phyloP scores from a whole-genome alignment of 2,888 invertebrate genomes.

The Fragum fragum region DNA sequence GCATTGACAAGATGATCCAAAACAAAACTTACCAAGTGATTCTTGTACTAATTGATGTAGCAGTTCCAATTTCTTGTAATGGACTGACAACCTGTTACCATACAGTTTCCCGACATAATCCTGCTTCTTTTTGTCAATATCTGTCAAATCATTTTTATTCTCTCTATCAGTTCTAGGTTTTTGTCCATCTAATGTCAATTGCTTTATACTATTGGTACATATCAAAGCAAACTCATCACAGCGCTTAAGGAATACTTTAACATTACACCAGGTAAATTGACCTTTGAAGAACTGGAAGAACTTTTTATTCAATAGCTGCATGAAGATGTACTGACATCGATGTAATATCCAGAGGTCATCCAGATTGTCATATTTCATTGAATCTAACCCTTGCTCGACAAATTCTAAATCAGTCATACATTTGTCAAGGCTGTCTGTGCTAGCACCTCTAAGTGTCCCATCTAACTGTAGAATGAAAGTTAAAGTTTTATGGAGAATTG shows the following conservation, averaged over 20 bases:
- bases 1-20: too few relatives aligned
- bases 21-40: background rate
- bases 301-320: background rate
- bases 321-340: background rate
- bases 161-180: background rate
- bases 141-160: background rate
- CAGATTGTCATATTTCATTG: background rate
- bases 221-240: slow-evolving; percentile 5
- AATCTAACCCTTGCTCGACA: background rate
- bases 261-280: background rate
- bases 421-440: background rate
- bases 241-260: background rate
- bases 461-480: background rate
- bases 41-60: slow-evolving; percentile 6
- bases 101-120: slow-evolving; percentile 10
- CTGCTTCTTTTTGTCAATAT: background rate
- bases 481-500: background rate
- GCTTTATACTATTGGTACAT: slow-evolving; percentile 7
- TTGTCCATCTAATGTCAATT: background rate
- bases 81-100: background rate
- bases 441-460: background rate
- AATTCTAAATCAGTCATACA: background rate
- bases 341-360: background rate
- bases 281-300: background rate
- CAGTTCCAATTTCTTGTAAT: slow-evolving; percentile 24